Base-by-base conservation (phyloP, 2,113 vertebrate species). In the Gorsachius goisagi region DNA sequence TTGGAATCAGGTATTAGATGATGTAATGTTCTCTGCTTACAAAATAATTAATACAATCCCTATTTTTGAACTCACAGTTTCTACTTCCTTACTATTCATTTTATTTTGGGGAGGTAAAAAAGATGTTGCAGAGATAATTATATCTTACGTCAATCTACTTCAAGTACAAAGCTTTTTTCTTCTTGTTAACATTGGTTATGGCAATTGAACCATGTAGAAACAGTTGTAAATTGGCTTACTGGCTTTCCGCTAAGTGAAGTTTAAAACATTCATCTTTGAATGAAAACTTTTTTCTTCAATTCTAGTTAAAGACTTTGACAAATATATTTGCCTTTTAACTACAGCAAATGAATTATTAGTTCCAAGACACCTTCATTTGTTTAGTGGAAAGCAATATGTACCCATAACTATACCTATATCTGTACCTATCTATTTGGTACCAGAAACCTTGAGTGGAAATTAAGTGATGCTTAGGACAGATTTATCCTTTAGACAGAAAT, bases 401-500 rank as follows among this genome's bases (percentile, higher is more conserved):
- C 62, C n/a, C 17, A 22, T 72, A 90, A 63, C 52, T 90, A 30
- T 16, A 81, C 17, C 27, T 92, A 8, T 39, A 59, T 47, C 27
- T 78, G 26, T 26, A 81, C 14, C n/a, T 22, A 73, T 44, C 19
- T 72, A 55, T 74, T 76, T 83, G 64, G 37, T 37, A 83, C 7
- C 32, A 49, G 66, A 92, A 90, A 77, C 28, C 30, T 85, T 68
- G 83, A 85, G 14, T 44, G 72, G 49, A 79, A 86, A 64, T 71
- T 78, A 89, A 75, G 67, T 50, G 45, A 56, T 62, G 9, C 53
- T 85, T 56, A 67, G 35, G 37, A 69, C 35, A 64, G 49, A 86
- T 94, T 89, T 67, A 85, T 94, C 30, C 75, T 83, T 85, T 72
- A 93, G 76, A 85, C n/a, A 93, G 55, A 93, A 95, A 89, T 73